A percentile compares a stretch with the other conserved stretches of the same genome.
phyloP scores from a whole-genome alignment of 92 coral and sea anemone species.

The Bergia puertoricense region DNA sequence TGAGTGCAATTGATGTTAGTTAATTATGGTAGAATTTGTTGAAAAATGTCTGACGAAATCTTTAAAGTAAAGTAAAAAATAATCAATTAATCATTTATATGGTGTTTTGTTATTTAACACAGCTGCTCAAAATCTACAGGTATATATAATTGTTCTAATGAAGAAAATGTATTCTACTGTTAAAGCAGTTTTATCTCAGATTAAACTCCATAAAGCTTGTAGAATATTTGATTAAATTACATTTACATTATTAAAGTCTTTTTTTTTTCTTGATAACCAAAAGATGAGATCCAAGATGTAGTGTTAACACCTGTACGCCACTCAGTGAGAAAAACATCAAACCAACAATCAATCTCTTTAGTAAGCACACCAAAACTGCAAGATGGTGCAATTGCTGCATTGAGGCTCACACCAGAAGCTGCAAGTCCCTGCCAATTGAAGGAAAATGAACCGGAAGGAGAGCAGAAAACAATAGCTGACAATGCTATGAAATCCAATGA shows the following conservation, averaged over 20 bases:
- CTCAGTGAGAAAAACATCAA: constrained; percentile 75
- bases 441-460: background rate
- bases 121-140: too few relatives aligned
- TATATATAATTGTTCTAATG: too few relatives aligned
- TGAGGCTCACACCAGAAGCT: constrained; percentile 74
- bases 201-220: too few relatives aligned
- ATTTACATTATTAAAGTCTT: constrained; percentile 43
- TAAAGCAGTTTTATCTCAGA: background rate
- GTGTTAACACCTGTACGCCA: constrained; percentile 91
- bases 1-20: background rate
- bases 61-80: background rate
- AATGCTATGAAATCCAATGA: constrained; percentile 26
- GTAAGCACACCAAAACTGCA: constrained; percentile 73
- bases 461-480: background rate
- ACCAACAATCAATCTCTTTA: constrained; percentile 39
- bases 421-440: background rate
- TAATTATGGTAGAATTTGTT: too few relatives aligned
- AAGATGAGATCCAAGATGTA: constrained; percentile 54
- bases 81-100: too few relatives aligned
- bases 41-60: background rate
- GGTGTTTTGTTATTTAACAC: too few relatives aligned
- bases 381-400: constrained; percentile 52
- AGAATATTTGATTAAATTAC: background rate
- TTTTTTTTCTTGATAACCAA: constrained; percentile 32
- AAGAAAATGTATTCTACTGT: too few relatives aligned